Evolutionary conservation across 2,888 invertebrate species (phyloP), one percentile per base, ranked within the genome.

Genomic region (Crioceris asparagi): DNA sequence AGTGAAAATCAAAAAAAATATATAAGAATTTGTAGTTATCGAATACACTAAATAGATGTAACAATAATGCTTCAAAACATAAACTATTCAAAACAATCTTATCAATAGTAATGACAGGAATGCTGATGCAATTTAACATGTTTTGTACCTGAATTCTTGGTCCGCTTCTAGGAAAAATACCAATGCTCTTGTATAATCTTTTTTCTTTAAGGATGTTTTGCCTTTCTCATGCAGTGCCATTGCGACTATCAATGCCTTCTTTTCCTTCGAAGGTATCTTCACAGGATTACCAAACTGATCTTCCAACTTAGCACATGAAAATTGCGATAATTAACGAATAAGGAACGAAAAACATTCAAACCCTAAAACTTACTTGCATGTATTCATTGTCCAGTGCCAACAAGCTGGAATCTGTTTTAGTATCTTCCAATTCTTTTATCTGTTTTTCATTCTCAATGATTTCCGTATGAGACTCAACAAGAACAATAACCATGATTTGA

Each of bases 191-290:
- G 80, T 68, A 52, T 76, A 79, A 50, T 83, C 74, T 40, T 74
- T 71, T 7, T 66, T 64, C 51, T 74, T 75, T 46, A 85, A 65
- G 0, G 80, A 79, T 1, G 74, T 68, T 11, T 79, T 70, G 0
- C 86, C 87, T 40, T 84, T 82, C 61, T 85, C 85, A 60, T 87
- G 84, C 30, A 85, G 66, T 3, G 86, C 77, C 67, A 88, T 74
- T 0, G 83, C 88, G 35, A 83, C 71, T 41, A 83, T 69, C 2
- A 90, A 61, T 0, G 83, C 72, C 49, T 75, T 72, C 36, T 72
- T 73, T 58, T 87, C 86, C 1, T 70, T 67, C 0, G 70, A 62
- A 0, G 87, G 86, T 17, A 88, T 66, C 32, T 78, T 70, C 3
- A 88, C 68, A 0, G 76, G 61, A 57, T 80, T 79, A 0, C 87